Evolutionary conservation across 35 echinoderm and acorn worm species (phyloP).

Genomic region (Ophioderma brevispina): DNA sequence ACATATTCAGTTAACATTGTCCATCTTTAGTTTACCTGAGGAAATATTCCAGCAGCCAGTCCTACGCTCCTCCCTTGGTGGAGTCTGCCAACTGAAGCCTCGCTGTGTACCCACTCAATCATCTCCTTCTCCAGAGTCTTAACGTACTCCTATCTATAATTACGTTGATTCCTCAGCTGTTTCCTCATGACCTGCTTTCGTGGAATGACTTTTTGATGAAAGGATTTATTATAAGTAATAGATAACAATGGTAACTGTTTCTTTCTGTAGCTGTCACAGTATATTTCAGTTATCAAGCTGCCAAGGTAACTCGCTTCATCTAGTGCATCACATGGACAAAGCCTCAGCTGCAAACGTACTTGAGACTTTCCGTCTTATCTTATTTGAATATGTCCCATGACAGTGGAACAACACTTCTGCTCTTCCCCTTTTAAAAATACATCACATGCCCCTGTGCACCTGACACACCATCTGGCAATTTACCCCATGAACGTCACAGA

Average conservation of each 20-base stretch:
- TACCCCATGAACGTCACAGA: slow-evolving; percentile 4
- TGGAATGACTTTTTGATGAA: slow-evolving; percentile 36
- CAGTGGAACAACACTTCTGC: neutral
- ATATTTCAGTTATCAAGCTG: neutral
- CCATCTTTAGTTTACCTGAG: neutral
- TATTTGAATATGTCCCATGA: slow-evolving; percentile 3
- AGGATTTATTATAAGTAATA: slow-evolving; percentile 44
- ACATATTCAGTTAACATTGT: too few species aligned
- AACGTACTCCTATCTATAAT: slow-evolving; percentile 1
- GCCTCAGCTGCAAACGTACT: neutral
- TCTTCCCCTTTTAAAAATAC: slow-evolving; percentile 31
- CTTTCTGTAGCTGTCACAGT: neutral
- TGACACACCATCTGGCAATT: neutral
- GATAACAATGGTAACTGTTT: slow-evolving; percentile 11
- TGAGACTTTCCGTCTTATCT: neutral
- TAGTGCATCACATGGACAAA: neutral
- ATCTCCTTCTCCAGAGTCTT: neutral
- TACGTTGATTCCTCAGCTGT: slow-evolving; percentile 15
- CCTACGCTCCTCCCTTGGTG: neutral
- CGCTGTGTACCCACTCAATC: neutral
- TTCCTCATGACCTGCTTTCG: slow-evolving; percentile 39
- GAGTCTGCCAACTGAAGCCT: slow-evolving; percentile 34
- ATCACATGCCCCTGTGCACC: slow-evolving; percentile 29
- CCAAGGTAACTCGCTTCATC: neutral
- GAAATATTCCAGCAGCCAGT: neutral